These are phyloP conservation scores for Ceratosolen fusciceps DNA, from an alignment of 1,140 invertebrate genomes.

Conservation along the genomic window DNA sequence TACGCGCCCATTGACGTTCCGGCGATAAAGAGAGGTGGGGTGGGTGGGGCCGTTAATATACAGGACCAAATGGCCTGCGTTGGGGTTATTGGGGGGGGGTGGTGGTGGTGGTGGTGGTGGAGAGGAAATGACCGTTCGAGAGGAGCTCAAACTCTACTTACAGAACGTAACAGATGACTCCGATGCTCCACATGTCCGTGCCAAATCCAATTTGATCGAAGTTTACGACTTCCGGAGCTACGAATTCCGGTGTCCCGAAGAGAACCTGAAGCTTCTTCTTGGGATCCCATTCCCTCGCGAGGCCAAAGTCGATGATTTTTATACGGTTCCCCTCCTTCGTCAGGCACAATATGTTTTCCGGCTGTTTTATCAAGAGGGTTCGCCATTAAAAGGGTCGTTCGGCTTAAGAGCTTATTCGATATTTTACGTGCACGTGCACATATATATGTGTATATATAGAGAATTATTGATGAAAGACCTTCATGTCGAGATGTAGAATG, in stretches of 20 bases:
- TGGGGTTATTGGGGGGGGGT: too few relatives aligned
- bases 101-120: too few relatives aligned
- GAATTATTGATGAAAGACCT: conserved; percentile 75
- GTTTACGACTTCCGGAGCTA: conserved; percentile 98
- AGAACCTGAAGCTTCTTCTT: conserved; percentile 92
- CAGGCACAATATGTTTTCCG: conserved; percentile 97
- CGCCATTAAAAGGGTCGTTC: background rate
- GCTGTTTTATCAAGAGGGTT: conserved; percentile 73
- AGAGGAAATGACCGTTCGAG: background rate
- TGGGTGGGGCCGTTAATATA: too few relatives aligned
- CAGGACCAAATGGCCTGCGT: too few relatives aligned
- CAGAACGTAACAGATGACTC: conserved; percentile 98
- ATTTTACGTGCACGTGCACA: too few relatives aligned
- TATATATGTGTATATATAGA: background rate
- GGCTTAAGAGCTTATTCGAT: too few relatives aligned
- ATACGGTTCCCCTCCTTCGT: conserved; percentile 95
- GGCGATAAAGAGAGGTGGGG: too few relatives aligned
- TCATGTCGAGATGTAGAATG: conserved; percentile 96
- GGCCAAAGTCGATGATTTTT: conserved; percentile 98
- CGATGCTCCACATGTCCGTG: conserved; percentile 98
- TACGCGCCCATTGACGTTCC: too few relatives aligned
- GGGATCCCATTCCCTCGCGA: conserved; percentile 93
- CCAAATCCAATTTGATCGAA: conserved; percentile 95
- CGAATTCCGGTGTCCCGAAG: conserved; percentile 99
- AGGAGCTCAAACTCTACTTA: conserved; percentile 76